Base-by-base conservation (phyloP, 2,888 invertebrate species). In the Diploptera punctata region DNA sequence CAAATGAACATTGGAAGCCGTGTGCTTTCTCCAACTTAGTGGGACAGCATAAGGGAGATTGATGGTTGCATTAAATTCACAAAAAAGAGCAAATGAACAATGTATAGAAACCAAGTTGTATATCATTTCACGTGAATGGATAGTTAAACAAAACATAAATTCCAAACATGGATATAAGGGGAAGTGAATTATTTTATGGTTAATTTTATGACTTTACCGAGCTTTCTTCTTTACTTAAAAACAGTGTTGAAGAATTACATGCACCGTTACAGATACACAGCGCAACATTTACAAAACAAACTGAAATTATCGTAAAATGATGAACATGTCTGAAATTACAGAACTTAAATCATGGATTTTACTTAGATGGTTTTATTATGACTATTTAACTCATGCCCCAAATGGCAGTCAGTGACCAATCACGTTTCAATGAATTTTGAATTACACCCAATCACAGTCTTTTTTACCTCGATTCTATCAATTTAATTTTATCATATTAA, bases 131-230 rank as follows among this genome's bases (percentile, higher is more conserved):
- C 9, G 38, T 24, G 65, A 47, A 65, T 65, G 44, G 47, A 47
- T 47, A 65, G 65, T 26, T 65, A 47, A 65, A 65, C 47, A 65
- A 65, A 65, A 65, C 65, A 26, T 65, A 65, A 65, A 47, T 47
- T 57, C 57, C 57, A 29, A 57, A 57, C 2, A 57, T 29, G 47
- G 47, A 47, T 65, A 18, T 19, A 21, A 47, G 65, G 13, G 21
- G 65, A 43, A 65, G 65, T 65, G 65, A 65, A 24, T 65, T 43
- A 65, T 33, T 47, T 29, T 65, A 65, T 44, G 65, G n/a, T 7
- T 29, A 47, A 5, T 65, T 65, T 65, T 65, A 65, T 65, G 44
- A 18, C 65, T 16, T 16, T 47, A 21, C 26, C 65, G n/a, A 44
- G 65, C 65, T 65, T 65, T 65, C 65, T 44, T 65, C 24, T 65